Percentiles rank a stretch among this genome's conserved stretches.
Conservation (phyloP, 2,888 invertebrate genomes). For the Doris montereyensis region DNA sequence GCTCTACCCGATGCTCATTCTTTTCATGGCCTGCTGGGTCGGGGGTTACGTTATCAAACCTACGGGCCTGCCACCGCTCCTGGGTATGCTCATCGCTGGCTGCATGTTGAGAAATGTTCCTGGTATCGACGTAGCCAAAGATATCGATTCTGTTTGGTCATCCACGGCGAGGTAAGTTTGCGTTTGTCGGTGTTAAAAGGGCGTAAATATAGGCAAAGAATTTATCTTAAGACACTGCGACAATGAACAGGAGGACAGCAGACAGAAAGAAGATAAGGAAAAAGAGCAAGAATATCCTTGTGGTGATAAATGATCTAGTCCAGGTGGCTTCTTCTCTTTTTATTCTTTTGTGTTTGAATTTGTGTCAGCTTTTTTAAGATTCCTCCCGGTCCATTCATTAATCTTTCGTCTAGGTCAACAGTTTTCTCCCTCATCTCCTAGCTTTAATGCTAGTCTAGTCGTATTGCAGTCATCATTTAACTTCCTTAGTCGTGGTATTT, state of each 20-base stretch:
- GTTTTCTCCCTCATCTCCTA: no score
- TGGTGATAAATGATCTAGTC: background rate
- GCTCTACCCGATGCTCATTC: constrained; percentile 64
- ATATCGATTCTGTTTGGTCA: constrained; percentile 65
- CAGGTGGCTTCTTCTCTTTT: background rate
- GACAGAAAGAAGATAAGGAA: no score
- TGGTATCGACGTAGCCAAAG: constrained; percentile 61
- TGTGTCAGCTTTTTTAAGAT: no score
- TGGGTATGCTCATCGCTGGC: constrained; percentile 70
- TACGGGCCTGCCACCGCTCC: constrained; percentile 63
- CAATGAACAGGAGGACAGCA: no score
- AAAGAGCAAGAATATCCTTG: background rate
- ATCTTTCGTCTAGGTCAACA: no score
- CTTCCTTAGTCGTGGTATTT: no score
- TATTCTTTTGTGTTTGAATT: background rate
- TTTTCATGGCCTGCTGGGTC: constrained; percentile 60
- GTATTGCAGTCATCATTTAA: no score
- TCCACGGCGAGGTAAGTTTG: constrained; percentile 58
- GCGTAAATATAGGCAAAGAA: no score
- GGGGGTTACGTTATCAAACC: constrained; percentile 62
- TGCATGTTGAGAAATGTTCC: constrained; percentile 67
- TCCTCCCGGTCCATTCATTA: no score
- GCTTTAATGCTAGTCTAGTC: no score
- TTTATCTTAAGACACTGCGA: no score
- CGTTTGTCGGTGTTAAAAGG: background rate